Conservation (phyloP, 2,113 vertebrate genomes). For the Aptenodytes patagonicus region DNA sequence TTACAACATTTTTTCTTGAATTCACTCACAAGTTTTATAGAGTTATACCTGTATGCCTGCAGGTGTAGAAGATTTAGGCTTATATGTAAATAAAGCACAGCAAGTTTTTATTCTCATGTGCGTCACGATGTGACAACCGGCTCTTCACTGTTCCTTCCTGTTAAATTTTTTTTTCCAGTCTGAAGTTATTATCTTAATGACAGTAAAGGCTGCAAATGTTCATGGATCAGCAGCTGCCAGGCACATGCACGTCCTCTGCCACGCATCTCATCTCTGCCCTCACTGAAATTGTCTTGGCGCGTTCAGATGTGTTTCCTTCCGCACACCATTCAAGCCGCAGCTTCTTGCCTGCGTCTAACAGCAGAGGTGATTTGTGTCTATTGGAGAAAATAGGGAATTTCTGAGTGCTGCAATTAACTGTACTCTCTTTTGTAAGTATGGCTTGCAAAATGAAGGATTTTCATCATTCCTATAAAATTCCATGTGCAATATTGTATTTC, state of each 20-base stretch:
- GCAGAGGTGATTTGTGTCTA: background rate
- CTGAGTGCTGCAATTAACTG: background rate
- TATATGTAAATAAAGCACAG: background rate
- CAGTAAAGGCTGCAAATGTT: background rate
- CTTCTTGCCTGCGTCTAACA: background rate
- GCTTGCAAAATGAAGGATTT: background rate
- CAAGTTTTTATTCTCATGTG: background rate
- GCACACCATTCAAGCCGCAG: background rate
- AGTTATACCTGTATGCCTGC: background rate
- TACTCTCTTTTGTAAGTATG: background rate
- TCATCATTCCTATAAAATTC: background rate
- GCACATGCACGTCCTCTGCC: background rate
- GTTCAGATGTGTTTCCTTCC: background rate
- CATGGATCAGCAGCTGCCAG: background rate
- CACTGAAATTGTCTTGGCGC: background rate
- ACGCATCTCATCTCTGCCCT: background rate
- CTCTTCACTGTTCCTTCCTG: background rate
- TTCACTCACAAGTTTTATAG: background rate
- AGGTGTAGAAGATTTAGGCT: background rate
- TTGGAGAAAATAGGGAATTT: background rate
- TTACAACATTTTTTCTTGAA: background rate
- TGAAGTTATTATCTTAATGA: background rate
- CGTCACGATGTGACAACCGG: rapidly evolving
- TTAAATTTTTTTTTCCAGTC: rapidly evolving
- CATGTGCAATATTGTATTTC: background rate